Evolutionary conservation across 2,113 vertebrate genomes (phyloP), one percentile per base, ranked within the genome.

Genomic region (Bostrychus sinensis): DNA sequence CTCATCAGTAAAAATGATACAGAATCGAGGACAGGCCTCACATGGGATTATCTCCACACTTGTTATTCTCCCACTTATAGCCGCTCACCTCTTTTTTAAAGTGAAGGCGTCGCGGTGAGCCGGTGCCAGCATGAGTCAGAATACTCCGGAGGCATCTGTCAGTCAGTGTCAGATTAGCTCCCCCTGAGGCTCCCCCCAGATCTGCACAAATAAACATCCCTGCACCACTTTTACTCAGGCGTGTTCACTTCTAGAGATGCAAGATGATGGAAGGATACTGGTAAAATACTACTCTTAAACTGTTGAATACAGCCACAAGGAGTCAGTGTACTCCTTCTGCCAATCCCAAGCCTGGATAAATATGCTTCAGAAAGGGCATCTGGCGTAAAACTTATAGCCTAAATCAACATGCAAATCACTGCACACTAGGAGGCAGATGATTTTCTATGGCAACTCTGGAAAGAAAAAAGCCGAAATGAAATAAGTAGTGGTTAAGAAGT

Each of bases 11-110:
- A 89, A 87, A 88, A 88, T 75, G 72, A 88, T 82, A 75, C 80
- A 75, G 80, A 88, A 91, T 89, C 87, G 78, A 89, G 85, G 83
- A 87, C 89, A 85, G 73, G 82, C 81, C 84, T 88, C 88, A 56
- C 61, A 78, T 85, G 91, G 86, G 91, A 84, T 87, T 86, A 82
- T 68, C 77, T 80, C 61, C 9, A 82, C 73, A 83, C 73, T 83
- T 84, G 83, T 86, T 86, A 77, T 88, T 84, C 66, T 75, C 75
- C 81, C 60, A 79, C 81, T 82, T 86, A 62, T 34, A 78, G 80
- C 74, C 57, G 71, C 79, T 75, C 81, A 81, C 72, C 77, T 86
- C 76, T 62, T 37, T 53, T 51, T 46, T 62, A 42, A 63, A 68
- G 30, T 25, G 26, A 57, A 71, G 17, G 17, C 39, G 68, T 61